Conservation (phyloP, 2,797 vertebrate species). For the Hipposideros larvatus region DNA sequence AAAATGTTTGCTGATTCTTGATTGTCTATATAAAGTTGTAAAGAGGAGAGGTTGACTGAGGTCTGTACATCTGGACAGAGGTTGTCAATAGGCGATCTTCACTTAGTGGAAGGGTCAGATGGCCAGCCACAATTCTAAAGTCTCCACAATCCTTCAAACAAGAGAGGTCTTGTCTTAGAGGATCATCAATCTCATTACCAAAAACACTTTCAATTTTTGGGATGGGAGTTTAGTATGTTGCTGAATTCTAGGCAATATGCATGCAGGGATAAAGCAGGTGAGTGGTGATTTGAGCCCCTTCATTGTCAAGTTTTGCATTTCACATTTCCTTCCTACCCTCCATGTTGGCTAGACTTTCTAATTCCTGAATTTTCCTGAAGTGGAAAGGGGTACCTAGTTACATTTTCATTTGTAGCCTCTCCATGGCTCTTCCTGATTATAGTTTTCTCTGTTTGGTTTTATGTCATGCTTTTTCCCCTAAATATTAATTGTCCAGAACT, state of each 20-base stretch:
- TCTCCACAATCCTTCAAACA: not conserved
- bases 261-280: not conserved
- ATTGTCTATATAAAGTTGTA: not conserved
- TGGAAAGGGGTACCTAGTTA: not conserved
- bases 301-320: not conserved
- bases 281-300: not conserved
- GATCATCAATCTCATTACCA: not conserved
- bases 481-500: not conserved
- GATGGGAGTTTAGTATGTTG: not conserved
- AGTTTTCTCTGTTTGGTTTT: not conserved
- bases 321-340: not conserved
- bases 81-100: not conserved
- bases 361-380: not conserved
- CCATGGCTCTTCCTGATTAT: not conserved
- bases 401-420: not conserved
- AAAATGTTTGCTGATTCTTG: not conserved
- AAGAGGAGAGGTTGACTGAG: not conserved
- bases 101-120: not conserved
- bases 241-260: not conserved
- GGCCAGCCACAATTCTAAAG: not conserved
- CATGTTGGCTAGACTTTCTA: not conserved
- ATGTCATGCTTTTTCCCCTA: not conserved
- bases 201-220: rapidly evolving
- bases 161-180: not conserved
- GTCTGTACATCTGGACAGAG: not conserved